These are phyloP conservation scores for Diarsia rubi DNA, from an alignment of 2,888 invertebrate genomes.

Conservation along the genomic window DNA sequence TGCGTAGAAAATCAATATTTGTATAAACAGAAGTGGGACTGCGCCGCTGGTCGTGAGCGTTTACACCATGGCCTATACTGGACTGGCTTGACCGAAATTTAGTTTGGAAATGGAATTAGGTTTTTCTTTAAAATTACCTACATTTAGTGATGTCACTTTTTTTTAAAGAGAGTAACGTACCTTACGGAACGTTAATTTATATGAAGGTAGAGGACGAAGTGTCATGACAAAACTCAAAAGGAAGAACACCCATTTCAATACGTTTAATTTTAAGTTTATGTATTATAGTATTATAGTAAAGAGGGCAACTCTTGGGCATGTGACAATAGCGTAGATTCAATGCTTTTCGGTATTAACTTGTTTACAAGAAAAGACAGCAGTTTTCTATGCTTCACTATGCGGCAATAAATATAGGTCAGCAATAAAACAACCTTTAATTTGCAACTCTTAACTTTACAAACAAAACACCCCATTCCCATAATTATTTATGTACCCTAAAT, in stretches of 20 bases:
- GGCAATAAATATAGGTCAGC: not conserved
- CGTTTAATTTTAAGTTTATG: not conserved
- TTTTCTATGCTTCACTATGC: not conserved
- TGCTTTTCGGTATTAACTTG: not conserved
- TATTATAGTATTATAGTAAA: too few relatives aligned
- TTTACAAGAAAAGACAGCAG: not conserved
- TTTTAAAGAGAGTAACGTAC: too few relatives aligned
- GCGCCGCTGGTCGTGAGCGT: slow-evolving; percentile 12
- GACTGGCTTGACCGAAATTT: slow-evolving; percentile 19
- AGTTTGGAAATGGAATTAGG: slow-evolving; percentile 28
- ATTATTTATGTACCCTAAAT: not conserved
- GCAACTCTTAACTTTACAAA: not conserved
- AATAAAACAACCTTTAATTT: not conserved
- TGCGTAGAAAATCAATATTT: slow-evolving; percentile 51
- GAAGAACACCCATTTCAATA: not conserved
- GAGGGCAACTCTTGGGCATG: too few relatives aligned
- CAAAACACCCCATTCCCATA: not conserved
- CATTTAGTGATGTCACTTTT: not conserved
- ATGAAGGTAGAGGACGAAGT: not conserved
- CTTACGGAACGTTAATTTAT: not conserved
- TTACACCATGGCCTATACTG: slow-evolving; percentile 23
- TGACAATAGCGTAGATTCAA: not conserved
- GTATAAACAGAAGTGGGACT: slow-evolving; percentile 45
- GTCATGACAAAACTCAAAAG: not conserved
- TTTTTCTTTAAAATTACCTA: not conserved